A percentile compares a stretch with the other conserved stretches of the same genome.
These are phyloP conservation scores for Struthio camelus DNA, from an alignment of 2,113 vertebrate species.

Conservation along the genomic window DNA sequence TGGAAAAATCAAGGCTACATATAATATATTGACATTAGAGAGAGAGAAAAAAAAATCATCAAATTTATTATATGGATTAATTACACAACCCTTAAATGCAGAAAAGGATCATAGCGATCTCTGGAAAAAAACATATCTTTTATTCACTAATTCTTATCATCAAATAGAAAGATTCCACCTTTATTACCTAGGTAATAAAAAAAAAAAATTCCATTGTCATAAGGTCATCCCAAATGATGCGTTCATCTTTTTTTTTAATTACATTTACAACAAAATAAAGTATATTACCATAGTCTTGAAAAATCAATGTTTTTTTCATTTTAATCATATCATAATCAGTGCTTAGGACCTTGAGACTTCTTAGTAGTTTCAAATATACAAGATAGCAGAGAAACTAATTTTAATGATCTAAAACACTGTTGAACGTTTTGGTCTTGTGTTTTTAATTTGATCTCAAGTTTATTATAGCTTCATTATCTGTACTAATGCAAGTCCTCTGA, in stretches of 20 bases:
- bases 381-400: not conserved
- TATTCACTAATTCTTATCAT: not conserved
- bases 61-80: not conserved
- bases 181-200: not conserved
- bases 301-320: not conserved
- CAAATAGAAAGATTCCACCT: not conserved
- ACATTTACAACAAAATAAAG: not conserved
- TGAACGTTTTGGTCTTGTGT: not conserved
- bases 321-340: not conserved
- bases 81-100: not conserved
- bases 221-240: not conserved
- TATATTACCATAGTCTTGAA: not conserved
- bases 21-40: not conserved
- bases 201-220: not conserved
- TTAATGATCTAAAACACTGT: not conserved
- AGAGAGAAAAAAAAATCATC: not conserved
- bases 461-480: not conserved
- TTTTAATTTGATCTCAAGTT: not conserved
- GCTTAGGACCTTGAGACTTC: not conserved
- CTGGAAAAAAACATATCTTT: not conserved
- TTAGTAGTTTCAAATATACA: not conserved
- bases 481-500: not conserved
- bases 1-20: not conserved
- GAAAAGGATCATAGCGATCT: not conserved
- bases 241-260: not conserved